Evolutionary conservation across 2,797 vertebrate genomes (phyloP).

Genomic region (Neoniphon sammara): DNA sequence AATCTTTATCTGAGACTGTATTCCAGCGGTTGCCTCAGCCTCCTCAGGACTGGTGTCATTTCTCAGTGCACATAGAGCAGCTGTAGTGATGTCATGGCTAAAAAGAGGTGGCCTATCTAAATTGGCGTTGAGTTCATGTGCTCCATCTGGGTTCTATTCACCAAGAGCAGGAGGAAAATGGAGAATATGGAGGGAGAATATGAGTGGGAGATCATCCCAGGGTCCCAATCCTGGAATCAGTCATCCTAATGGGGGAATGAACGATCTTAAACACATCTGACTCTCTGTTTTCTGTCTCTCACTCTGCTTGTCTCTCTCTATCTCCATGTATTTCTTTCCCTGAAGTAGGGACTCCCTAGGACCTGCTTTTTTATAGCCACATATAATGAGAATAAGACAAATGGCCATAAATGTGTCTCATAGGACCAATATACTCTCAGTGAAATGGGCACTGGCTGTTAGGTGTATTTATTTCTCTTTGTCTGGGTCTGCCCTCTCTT

Average conservation of each 20-base stretch:
- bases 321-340: not conserved
- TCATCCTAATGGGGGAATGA: constrained; percentile 46
- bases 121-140: constrained; percentile 67
- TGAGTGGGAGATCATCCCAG: constrained; percentile 46
- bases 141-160: constrained; percentile 72
- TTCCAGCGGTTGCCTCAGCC: not conserved
- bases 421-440: no score
- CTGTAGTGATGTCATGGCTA: no score
- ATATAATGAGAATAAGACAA: constrained; percentile 40
- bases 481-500: not conserved
- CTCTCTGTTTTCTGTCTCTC: constrained; percentile 4
- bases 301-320: not conserved
- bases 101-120: constrained; percentile 53
- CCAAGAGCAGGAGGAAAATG: constrained; percentile 46
- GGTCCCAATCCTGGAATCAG: constrained; percentile 55
- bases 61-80: constrained; percentile 37
- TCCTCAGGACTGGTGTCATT: constrained; percentile 52
- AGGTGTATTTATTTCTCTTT: constrained; percentile 8
- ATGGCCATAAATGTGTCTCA: not conserved
- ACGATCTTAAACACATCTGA: constrained; percentile 56
- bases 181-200: constrained; percentile 51
- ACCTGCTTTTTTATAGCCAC: constrained; percentile 45
- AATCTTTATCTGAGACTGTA: not conserved
- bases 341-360: constrained; percentile 21
- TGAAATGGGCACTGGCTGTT: constrained; percentile 1